Evolutionary conservation across 2,797 vertebrate species (phyloP).

Genomic region (Lepus townsendii): DNA sequence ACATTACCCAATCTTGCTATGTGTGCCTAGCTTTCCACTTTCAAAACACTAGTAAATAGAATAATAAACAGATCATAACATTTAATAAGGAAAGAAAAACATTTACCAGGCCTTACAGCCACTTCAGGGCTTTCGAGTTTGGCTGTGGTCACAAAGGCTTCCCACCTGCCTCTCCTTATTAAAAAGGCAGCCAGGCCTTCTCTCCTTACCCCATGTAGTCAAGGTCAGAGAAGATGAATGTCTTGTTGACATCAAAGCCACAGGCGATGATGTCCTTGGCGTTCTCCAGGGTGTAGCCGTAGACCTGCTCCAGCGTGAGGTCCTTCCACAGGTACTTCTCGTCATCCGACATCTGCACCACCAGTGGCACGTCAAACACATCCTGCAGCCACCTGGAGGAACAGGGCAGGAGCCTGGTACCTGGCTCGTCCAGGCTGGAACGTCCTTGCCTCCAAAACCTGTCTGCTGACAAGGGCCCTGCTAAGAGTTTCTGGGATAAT

Average conservation of each 20-base stretch:
- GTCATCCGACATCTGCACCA: conserved; percentile 98
- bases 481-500: neutral
- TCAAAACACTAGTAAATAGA: neutral
- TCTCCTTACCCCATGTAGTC: conserved; percentile 97
- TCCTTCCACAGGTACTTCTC: conserved; percentile 99
- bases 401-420: neutral
- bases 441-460: neutral
- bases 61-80: neutral
- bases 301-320: conserved; percentile 93
- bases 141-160: fast-evolving
- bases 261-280: conserved; percentile 98
- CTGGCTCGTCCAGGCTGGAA: neutral
- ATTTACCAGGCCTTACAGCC: neutral
- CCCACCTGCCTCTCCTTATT: fast-evolving
- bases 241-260: conserved; percentile 97
- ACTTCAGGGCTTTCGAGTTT: fast-evolving
- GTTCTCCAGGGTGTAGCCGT: conserved; percentile 94
- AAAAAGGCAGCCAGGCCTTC: neutral
- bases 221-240: conserved; percentile 98
- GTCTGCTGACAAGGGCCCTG: too few relatives aligned
- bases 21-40: neutral
- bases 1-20: neutral
- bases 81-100: neutral
- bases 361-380: conserved; percentile 95
- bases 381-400: conserved; percentile 97